These are phyloP conservation scores for Hydropotes inermis DNA, from an alignment of 2,113 vertebrate species.

Conservation along the genomic window DNA sequence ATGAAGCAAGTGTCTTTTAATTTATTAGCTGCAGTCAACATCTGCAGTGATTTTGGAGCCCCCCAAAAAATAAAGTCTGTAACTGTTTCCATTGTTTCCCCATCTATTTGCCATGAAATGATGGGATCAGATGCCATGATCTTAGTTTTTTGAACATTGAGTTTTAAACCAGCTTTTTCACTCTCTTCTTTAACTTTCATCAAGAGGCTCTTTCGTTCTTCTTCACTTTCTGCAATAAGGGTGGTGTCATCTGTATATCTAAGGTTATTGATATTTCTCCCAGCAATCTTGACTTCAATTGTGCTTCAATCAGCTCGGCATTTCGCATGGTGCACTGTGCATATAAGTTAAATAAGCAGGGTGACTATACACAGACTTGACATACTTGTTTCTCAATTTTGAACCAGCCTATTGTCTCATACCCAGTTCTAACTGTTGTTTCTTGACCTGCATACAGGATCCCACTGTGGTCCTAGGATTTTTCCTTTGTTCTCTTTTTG, in stretches of 20 bases:
- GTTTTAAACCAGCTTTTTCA: too few relatives aligned
- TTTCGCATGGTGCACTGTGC: background rate
- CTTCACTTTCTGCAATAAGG: background rate
- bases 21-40: too few relatives aligned
- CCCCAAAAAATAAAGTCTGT: too few relatives aligned
- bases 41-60: too few relatives aligned
- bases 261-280: background rate
- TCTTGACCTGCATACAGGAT: background rate
- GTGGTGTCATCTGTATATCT: background rate
- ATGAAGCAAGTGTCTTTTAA: too few relatives aligned
- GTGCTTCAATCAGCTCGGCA: background rate
- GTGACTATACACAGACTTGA: background rate
- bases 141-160: too few relatives aligned
- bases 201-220: background rate
- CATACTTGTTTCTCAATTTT: background rate
- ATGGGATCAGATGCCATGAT: too few relatives aligned
- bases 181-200: background rate
- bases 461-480: background rate
- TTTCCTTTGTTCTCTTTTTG: background rate
- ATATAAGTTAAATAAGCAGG: background rate
- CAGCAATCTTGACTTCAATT: background rate
- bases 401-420: background rate
- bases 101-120: too few relatives aligned
- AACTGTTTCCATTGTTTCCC: too few relatives aligned
- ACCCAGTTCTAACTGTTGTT: background rate